phyloP scores from a whole-genome alignment of 92 coral and sea anemone species.

The Zoanthus gigantus region DNA sequence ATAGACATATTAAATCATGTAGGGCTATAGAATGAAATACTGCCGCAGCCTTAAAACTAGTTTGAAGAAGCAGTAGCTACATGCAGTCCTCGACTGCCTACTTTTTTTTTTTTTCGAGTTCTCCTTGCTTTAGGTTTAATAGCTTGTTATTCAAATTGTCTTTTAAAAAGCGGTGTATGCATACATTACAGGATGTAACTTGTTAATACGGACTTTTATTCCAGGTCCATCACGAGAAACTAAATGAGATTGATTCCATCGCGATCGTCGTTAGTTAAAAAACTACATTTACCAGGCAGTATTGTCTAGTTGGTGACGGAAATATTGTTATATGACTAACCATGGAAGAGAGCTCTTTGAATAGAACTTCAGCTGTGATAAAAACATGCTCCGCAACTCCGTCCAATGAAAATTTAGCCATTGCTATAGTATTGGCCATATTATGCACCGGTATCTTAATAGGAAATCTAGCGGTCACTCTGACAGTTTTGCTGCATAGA shows the following conservation, averaged over 20 bases:
- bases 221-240: not conserved
- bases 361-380: not conserved
- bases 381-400: constrained; percentile 24
- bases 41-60: too few relatives aligned
- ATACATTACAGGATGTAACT: not conserved
- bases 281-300: too few relatives aligned
- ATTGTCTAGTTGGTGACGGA: too few relatives aligned
- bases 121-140: too few relatives aligned
- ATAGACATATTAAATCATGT: too few relatives aligned
- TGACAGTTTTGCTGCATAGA: constrained; percentile 68
- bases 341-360: not conserved
- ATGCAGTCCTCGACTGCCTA: too few relatives aligned
- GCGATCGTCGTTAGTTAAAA: too few relatives aligned
- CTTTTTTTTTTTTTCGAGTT: too few relatives aligned
- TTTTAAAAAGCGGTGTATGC: not conserved
- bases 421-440: constrained; percentile 54
- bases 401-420: constrained; percentile 45
- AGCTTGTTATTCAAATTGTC: not conserved
- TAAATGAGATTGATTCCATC: not conserved
- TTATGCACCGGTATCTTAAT: constrained; percentile 70
- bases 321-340: too few relatives aligned
- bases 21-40: too few relatives aligned
- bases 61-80: too few relatives aligned
- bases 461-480: constrained; percentile 71
- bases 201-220: not conserved